Base-by-base conservation (phyloP, 1,140 invertebrate genomes). In the Belonocnema kinseyi region DNA sequence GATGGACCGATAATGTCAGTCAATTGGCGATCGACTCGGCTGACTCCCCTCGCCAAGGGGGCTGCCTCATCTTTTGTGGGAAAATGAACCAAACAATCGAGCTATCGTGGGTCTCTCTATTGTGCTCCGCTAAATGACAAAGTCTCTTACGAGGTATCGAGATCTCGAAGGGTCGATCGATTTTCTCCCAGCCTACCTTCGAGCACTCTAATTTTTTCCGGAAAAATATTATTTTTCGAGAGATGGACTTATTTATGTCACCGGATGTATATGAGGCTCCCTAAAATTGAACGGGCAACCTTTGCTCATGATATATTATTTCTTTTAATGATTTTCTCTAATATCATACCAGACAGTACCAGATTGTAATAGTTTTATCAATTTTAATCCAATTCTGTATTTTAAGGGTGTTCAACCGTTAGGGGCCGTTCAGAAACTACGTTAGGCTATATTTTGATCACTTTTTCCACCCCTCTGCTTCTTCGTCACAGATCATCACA, bases 1-100 rank as follows among this genome's bases (percentile, higher is more conserved):
- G 88, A 90, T 90, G 84, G 81, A 19, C 79, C 82, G 88, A 90
- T 90, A 90, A 89, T 84, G 88, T 90, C 88, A 88, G 83, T 90
- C 88, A 89, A 88, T 89, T 87, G 87, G 85, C 87, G 87, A 89
- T 88, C 83, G 88, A 88, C 84, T 87, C 78, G 83, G 72, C 73
- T 66, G 26, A 54, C 72, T 73, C 40, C 76, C 77, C 74, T 53
- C 53, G n/a, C 50, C 61, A 19, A 53, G 73, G 19, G 58, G 58
- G 72, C 75, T 76, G 61, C 76, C 58, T 76, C 70, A 14, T 76
- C 50, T 54, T 82, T 87, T 86, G 82, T 88, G 81, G 80, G 80
- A 88, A 84, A 87, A 86, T 85, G 82, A 85, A 83, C 80, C 86
- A 84, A 86, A 86, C 86, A 86, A 88, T 87, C 85, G 83, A 80